Base-by-base conservation (phyloP, 2,113 vertebrate species). In the Scortum barcoo region DNA sequence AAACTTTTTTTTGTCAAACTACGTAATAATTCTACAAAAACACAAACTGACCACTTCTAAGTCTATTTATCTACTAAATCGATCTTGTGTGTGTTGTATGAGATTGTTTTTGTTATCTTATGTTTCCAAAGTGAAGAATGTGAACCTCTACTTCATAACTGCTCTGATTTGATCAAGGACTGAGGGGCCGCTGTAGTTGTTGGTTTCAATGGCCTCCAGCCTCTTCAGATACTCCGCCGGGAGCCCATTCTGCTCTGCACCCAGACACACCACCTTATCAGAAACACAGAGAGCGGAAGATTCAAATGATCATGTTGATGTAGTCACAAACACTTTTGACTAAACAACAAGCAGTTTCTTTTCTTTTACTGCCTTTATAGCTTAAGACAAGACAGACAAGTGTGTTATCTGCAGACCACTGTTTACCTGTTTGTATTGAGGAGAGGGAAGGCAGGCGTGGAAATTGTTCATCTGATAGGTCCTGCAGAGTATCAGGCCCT, bases 401-500 rank as follows among this genome's bases (percentile, higher is more conserved):
- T n/a, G 13, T 30, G 38, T 36, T 33, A 12, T 57, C 12, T 56
- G 4, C 36, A n/a, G 11, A 44, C n/a, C 40, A 38, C 2, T 36
- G 16, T 50, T 11, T 73, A 98, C 98, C 94, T 96, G 92, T 93
- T 98, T 99, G 86, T 99, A 99, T 75, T 97, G 97, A 24, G 97
- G 97, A n/a, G 98, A 99, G 2, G 97, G 96, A 12, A 80, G 93
- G 26, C 87, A 94, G 57, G 85, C 67, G 4, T 95, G 93, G 75
- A 96, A 97, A 53, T 97, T 94, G 80, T 90, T 96, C 97, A 99
- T 97, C 93, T 97, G 95, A 63, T 99, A 99, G 38, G 96, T 96
- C 85, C 96, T 95, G 89, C 98, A 99, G 76, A 93, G 91, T 57
- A 97, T 33, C 3, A 53, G 68, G 54, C 95, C 97, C 33, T 90